A percentile compares a stretch with the other conserved stretches of the same genome.
phyloP scores from a whole-genome alignment of 2,113 vertebrate genomes.

The Mionectes macconnelli region DNA sequence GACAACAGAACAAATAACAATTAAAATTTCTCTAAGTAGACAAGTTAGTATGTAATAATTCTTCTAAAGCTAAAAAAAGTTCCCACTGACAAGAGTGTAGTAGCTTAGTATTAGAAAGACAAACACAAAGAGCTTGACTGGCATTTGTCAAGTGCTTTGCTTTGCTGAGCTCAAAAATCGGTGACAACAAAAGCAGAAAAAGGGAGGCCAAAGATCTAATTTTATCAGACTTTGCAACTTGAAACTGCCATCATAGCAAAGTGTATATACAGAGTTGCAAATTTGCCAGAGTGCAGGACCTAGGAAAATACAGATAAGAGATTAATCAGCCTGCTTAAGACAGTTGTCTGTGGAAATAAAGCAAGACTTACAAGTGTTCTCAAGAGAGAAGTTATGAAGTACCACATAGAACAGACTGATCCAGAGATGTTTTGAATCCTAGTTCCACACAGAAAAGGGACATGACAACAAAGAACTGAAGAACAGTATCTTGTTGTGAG shows the following conservation, averaged over 20 bases:
- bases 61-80: background rate
- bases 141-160: background rate
- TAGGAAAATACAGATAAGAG: background rate
- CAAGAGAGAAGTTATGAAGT: background rate
- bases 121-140: background rate
- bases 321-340: background rate
- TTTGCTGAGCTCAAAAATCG: background rate
- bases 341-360: background rate
- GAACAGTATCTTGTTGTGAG: background rate
- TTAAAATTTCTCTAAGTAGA: background rate
- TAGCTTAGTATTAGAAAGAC: background rate
- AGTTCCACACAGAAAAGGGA: background rate
- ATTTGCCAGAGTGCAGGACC: background rate
- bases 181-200: background rate
- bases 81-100: background rate
- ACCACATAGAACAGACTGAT: background rate
- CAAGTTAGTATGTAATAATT: background rate
- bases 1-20: background rate
- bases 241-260: background rate
- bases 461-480: background rate
- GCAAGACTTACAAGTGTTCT: background rate
- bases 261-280: background rate
- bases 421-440: background rate
- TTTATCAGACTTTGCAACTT: background rate
- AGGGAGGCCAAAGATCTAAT: background rate